Percentiles rank a stretch among this genome's conserved stretches.
phyloP scores from a whole-genome alignment of 2,797 vertebrate genomes.

The Leptoclinus maculatus region DNA sequence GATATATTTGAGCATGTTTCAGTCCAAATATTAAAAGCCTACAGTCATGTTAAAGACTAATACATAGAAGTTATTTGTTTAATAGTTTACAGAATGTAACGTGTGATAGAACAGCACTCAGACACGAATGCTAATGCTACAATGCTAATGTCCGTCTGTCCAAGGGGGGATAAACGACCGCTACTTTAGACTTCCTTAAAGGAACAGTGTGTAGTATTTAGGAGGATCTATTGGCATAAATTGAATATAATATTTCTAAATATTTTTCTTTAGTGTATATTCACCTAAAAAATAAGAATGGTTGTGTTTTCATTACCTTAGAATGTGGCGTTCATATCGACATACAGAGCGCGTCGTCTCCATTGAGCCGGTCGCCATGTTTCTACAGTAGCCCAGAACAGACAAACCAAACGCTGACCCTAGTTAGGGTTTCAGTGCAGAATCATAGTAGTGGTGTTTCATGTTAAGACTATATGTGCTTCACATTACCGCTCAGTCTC shows the following conservation, averaged over 20 bases:
- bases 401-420: neutral
- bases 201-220: neutral
- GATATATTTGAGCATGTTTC: neutral
- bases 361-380: neutral
- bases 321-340: neutral
- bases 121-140: neutral
- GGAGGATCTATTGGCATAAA: too few relatives aligned
- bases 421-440: too few relatives aligned
- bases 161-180: neutral
- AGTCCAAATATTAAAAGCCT: neutral
- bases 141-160: neutral
- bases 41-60: neutral
- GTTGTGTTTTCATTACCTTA: too few relatives aligned
- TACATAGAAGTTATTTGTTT: neutral
- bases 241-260: too few relatives aligned
- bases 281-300: too few relatives aligned
- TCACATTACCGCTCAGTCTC: neutral
- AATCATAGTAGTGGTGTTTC: too few relatives aligned
- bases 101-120: conserved; percentile 1
- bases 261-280: too few relatives aligned
- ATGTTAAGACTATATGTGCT: too few relatives aligned
- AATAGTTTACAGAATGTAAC: neutral
- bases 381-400: neutral
- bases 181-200: neutral
- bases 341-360: neutral